Percentiles rank a stretch among this genome's conserved stretches.
Evolutionary conservation across 2,113 vertebrate species (phyloP).

Genomic region (Leptobrachium ailaonicum): DNA sequence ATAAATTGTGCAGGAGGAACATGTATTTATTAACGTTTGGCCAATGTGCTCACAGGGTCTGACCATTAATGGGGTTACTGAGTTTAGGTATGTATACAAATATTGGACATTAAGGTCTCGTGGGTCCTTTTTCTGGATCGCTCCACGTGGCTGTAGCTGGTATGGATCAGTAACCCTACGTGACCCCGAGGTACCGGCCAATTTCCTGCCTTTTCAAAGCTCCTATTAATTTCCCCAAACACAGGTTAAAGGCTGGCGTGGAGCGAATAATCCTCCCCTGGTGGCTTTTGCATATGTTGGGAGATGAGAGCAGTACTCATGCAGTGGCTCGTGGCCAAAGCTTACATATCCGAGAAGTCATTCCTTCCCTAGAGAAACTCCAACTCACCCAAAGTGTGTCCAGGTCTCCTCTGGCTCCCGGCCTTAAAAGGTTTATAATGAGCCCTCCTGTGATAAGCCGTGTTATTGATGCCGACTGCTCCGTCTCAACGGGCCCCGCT

Average conservation of each 20-base stretch:
- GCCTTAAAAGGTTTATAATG: slow-evolving; percentile 46
- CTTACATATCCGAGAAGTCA: slow-evolving; percentile 35
- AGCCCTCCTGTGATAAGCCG: slow-evolving; percentile 34
- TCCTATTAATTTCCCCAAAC: not conserved
- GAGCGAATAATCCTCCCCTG: not conserved
- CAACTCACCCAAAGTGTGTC: slow-evolving; percentile 18
- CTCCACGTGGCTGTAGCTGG: not conserved
- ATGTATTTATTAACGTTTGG: too few species aligned
- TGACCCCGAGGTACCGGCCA: not conserved
- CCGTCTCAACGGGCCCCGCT: not conserved
- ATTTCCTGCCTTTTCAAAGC: not conserved
- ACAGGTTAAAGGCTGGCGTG: not conserved
- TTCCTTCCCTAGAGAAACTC: slow-evolving; percentile 33
- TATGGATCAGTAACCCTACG: not conserved
- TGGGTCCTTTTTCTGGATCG: too few species aligned
- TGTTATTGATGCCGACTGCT: slow-evolving; percentile 35
- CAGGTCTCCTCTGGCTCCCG: slow-evolving; percentile 26
- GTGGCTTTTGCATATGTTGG: not conserved
- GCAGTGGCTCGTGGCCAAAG: slow-evolving; percentile 30
- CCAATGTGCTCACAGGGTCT: too few species aligned
- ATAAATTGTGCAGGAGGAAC: too few species aligned
- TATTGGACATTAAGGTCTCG: too few species aligned
- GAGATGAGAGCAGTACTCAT: slow-evolving; percentile 13
- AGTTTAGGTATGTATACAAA: too few species aligned
- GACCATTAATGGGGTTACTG: too few species aligned